Conservation (phyloP, 2,797 vertebrate genomes). For the Onychomys leucogaster region DNA sequence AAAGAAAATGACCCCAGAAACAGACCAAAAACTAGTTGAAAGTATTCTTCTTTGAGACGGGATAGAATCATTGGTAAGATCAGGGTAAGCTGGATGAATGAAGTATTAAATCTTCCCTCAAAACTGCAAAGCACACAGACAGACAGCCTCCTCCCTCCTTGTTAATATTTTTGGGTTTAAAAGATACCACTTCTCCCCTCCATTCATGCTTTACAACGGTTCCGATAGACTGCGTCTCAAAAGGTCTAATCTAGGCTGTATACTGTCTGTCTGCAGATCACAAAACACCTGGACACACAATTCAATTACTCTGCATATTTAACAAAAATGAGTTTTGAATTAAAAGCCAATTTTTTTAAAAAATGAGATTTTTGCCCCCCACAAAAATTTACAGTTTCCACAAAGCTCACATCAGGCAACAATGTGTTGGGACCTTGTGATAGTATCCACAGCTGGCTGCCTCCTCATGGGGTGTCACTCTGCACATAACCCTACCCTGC, state of each 20-base stretch:
- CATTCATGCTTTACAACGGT: neutral
- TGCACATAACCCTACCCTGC: neutral
- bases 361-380: neutral
- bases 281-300: neutral
- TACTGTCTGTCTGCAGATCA: neutral
- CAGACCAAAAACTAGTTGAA: neutral
- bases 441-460: neutral
- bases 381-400: neutral
- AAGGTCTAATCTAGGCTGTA: neutral
- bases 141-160: neutral
- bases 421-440: neutral
- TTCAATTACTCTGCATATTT: neutral
- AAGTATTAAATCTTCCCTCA: neutral
- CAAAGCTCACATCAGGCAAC: neutral
- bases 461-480: neutral
- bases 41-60: neutral
- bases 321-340: neutral
- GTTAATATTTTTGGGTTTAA: neutral
- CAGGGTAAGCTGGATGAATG: neutral
- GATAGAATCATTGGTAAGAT: neutral
- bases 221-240: neutral
- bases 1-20: neutral
- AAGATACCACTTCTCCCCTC: neutral
- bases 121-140: neutral
- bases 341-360: neutral